A percentile compares a stretch with the other conserved stretches of the same genome.
Conservation (phyloP, 2,797 vertebrate species). For the Pachyuromys duprasi region DNA sequence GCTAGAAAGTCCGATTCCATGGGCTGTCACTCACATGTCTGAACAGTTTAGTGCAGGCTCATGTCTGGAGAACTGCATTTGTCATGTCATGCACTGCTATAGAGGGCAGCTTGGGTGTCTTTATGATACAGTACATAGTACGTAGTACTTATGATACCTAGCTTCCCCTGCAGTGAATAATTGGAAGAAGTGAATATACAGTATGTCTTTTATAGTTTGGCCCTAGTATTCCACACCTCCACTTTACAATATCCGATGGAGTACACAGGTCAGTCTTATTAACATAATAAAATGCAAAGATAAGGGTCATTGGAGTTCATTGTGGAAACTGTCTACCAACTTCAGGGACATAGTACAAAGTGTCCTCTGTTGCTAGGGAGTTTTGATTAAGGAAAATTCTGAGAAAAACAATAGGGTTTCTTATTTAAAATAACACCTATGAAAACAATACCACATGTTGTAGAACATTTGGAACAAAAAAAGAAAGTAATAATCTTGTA, state of each 20-base stretch:
- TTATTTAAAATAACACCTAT: conserved; percentile 39
- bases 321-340: background rate
- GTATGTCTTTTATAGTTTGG: background rate
- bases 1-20: background rate
- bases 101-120: background rate
- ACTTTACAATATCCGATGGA: background rate
- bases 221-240: background rate
- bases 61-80: background rate
- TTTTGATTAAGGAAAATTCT: background rate
- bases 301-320: background rate
- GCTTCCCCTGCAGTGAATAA: background rate
- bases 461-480: conserved; percentile 20
- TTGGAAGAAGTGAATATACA: background rate
- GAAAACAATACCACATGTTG: background rate
- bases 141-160: background rate
- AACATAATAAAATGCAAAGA: background rate
- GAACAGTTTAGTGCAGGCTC: background rate
- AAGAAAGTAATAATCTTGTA: background rate
- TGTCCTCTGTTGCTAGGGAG: background rate
- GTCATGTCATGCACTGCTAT: background rate
- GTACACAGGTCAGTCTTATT: background rate
- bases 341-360: background rate
- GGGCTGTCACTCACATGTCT: background rate
- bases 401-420: background rate
- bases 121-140: background rate